Evolutionary conservation across 2,888 invertebrate species (phyloP), one percentile per base, ranked within the genome.

Genomic region (Orchestes rusci): DNA sequence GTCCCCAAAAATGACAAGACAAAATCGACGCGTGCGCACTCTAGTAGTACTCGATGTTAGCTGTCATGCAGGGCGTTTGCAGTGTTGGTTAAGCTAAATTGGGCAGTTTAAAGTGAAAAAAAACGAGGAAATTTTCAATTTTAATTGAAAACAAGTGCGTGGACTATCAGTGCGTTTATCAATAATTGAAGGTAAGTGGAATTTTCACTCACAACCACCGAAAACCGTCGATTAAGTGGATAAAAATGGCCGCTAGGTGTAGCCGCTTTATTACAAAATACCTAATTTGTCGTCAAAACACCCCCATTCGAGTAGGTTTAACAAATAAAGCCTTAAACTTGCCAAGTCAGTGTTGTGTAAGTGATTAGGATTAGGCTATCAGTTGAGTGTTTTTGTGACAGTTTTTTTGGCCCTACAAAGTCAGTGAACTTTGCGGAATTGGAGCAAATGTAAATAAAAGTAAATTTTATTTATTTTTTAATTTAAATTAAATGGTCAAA

Each of bases 1-100:
- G n/a, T n/a, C n/a, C n/a, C n/a, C n/a, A n/a, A n/a, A n/a, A n/a
- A n/a, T n/a, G n/a, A n/a, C n/a, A n/a, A n/a, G n/a, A n/a, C n/a
- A n/a, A n/a, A n/a, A n/a, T 20, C 16, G 18, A 20, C 32, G 41
- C 38, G 10, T 39, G 45, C 45, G 41, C 45, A 17, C 29, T 32
- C 35, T 20, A 48, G 43, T 44, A 48, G 51, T 52, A 51, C 52
- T 53, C 42, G 56, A 47, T 50, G 58, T 52, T 57, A 52, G 57
- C 55, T 56, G 61, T 61, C 59, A 62, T 59, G 62, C 60, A 61
- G 61, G 61, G 62, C 61, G 62, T 62, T 61, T 59, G 59, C 56
- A 54, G 57, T 54, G 49, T 56, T 51, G 56, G 53, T 54, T 56
- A 32, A 55, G 56, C 56, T 53, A 48, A 54, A 53, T 50, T 55